Evolutionary conservation across 2,888 invertebrate species (phyloP).

Genomic region (Polia nebulosa): DNA sequence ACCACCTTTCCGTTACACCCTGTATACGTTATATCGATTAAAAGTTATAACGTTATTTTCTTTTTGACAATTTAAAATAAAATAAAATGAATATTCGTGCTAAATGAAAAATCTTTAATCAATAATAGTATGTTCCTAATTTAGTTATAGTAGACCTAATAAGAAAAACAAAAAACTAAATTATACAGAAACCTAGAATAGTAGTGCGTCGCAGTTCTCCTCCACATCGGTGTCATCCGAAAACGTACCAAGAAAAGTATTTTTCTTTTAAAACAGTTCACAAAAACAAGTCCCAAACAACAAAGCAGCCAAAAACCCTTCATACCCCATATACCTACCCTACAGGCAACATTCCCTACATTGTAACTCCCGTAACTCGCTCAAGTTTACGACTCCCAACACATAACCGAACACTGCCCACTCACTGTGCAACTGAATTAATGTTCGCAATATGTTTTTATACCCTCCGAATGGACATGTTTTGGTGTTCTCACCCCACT

Average conservation of each 20-base stretch:
- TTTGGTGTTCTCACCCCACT: slow-evolving; percentile 54
- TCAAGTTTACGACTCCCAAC: slow-evolving; percentile 53
- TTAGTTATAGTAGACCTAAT: too few species aligned
- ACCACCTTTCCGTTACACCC: too few species aligned
- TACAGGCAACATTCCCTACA: slow-evolving; percentile 15
- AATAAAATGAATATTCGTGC: too few species aligned
- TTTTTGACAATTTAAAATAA: too few species aligned
- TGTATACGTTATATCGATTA: too few species aligned
- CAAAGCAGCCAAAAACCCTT: slow-evolving; percentile 12
- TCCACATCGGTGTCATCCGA: neutral
- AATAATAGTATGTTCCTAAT: too few species aligned
- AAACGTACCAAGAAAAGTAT: neutral
- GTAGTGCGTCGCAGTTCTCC: neutral
- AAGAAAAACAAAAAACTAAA: too few species aligned
- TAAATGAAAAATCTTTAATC: too few species aligned
- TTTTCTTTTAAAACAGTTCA: neutral
- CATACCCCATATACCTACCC: slow-evolving; percentile 7
- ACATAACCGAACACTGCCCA: slow-evolving; percentile 53
- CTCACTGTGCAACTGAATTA: slow-evolving; percentile 56
- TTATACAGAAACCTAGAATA: neutral
- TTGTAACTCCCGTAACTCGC: slow-evolving; percentile 56
- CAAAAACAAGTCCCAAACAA: slow-evolving; percentile 12
- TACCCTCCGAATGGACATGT: slow-evolving; percentile 62
- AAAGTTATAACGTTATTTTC: too few species aligned
- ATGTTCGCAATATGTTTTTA: slow-evolving; percentile 68